phyloP scores from a whole-genome alignment of 2,797 vertebrate species.

The Pantherophis alleghaniensis region DNA sequence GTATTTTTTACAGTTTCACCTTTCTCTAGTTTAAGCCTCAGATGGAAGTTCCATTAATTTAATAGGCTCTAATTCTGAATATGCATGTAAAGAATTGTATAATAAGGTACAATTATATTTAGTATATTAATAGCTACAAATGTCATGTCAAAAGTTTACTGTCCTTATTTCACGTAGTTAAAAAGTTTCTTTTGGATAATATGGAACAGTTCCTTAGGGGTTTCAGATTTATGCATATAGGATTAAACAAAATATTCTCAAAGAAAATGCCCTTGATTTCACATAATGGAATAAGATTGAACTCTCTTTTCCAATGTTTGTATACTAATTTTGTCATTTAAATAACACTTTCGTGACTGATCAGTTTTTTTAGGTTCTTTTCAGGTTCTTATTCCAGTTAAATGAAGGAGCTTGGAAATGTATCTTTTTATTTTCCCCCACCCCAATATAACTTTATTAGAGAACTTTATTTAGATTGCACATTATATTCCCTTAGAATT shows the following conservation, averaged over 20 bases:
- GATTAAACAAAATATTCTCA: constrained; percentile 6
- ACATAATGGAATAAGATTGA: neutral
- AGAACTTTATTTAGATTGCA: neutral
- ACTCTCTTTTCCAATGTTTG: neutral
- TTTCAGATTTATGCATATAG: neutral
- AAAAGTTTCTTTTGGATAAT: neutral
- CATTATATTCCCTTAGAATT: neutral
- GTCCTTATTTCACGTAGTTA: neutral
- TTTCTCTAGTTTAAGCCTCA: neutral
- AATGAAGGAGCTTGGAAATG: neutral
- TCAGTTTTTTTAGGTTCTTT: neutral
- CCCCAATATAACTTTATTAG: neutral
- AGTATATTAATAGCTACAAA: neutral
- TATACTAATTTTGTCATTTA: neutral
- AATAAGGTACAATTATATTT: neutral
- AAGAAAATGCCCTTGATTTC: constrained; percentile 2
- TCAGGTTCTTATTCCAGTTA: neutral
- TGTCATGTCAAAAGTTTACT: neutral
- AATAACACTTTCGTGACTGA: neutral
- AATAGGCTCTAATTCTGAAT: neutral
- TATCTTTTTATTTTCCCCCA: neutral
- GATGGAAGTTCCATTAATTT: neutral
- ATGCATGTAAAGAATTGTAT: neutral
- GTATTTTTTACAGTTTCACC: neutral
- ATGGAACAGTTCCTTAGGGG: constrained; percentile 13